Evolutionary conservation across 2,888 invertebrate genomes (phyloP).

Genomic region (Pheosia tremula): DNA sequence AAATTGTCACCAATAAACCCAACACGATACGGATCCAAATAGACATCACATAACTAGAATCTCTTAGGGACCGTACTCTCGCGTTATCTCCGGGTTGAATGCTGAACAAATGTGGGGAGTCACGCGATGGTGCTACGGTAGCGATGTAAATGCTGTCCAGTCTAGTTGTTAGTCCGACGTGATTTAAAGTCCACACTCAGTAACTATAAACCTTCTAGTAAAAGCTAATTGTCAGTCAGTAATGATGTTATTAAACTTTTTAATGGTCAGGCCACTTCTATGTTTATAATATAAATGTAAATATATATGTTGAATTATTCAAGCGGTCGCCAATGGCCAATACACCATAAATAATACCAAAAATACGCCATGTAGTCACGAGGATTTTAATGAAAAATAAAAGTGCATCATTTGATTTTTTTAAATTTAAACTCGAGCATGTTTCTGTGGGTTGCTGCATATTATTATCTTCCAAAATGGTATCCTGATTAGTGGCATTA

Average conservation of each 20-base stretch:
- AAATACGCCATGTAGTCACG: no score
- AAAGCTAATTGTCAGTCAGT: not conserved
- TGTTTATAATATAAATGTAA: no score
- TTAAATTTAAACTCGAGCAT: no score
- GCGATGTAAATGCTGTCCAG: slow-evolving; percentile 13
- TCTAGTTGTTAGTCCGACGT: not conserved
- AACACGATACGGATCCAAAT: slow-evolving; percentile 32
- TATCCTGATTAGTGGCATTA: no score
- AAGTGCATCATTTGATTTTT: no score
- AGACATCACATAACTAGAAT: slow-evolving; percentile 35
- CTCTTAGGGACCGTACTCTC: slow-evolving; percentile 14
- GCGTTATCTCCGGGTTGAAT: slow-evolving; percentile 58
- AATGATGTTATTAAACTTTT: not conserved
- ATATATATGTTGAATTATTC: no score
- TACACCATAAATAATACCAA: no score
- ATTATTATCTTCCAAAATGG: no score
- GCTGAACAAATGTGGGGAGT: slow-evolving; percentile 74
- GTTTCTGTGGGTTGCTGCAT: no score
- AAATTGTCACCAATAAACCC: slow-evolving; percentile 28
- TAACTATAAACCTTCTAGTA: not conserved
- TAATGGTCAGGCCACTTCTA: no score
- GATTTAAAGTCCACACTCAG: slow-evolving; percentile 1
- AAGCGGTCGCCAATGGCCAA: no score
- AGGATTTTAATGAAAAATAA: no score
- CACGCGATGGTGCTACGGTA: slow-evolving; percentile 64